A percentile compares a stretch with the other conserved stretches of the same genome.
Evolutionary conservation across 2,113 vertebrate species (phyloP).

Genomic region (Thamnophis sirtalis): DNA sequence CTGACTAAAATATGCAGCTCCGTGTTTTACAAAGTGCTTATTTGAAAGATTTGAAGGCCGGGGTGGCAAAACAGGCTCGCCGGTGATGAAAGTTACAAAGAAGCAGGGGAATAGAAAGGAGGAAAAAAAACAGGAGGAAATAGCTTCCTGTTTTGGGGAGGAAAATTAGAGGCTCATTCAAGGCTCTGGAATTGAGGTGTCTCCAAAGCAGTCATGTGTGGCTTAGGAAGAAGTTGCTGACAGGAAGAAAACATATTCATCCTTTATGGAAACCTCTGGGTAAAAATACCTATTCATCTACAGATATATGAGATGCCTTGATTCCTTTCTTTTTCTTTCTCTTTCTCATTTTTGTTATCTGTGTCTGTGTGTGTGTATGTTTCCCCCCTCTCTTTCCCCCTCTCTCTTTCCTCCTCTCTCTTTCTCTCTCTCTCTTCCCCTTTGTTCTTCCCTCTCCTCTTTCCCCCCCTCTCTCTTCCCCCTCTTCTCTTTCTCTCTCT

Average conservation of each 20-base stretch:
- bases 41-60: conserved; percentile 38
- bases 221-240: neutral
- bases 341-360: too few relatives aligned
- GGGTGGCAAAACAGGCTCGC: neutral
- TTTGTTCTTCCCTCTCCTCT: too few relatives aligned
- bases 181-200: conserved; percentile 39
- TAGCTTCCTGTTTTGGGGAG: neutral
- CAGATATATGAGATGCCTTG: neutral
- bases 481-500: too few relatives aligned
- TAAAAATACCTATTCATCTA: neutral
- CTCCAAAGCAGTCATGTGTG: neutral
- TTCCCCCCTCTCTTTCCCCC: too few relatives aligned
- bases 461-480: too few relatives aligned
- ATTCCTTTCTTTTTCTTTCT: neutral
- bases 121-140: neutral
- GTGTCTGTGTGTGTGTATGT: too few relatives aligned
- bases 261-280: neutral
- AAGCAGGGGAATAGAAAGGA: neutral
- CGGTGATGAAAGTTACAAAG: conserved; percentile 3
- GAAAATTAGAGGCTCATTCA: conserved; percentile 25
- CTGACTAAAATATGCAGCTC: neutral
- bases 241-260: neutral
- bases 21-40: conserved; percentile 36
- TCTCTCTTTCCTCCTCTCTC: too few relatives aligned
- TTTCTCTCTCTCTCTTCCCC: too few relatives aligned